Base-by-base conservation (phyloP, 2,113 vertebrate genomes). In the Fukomys damarensis region DNA sequence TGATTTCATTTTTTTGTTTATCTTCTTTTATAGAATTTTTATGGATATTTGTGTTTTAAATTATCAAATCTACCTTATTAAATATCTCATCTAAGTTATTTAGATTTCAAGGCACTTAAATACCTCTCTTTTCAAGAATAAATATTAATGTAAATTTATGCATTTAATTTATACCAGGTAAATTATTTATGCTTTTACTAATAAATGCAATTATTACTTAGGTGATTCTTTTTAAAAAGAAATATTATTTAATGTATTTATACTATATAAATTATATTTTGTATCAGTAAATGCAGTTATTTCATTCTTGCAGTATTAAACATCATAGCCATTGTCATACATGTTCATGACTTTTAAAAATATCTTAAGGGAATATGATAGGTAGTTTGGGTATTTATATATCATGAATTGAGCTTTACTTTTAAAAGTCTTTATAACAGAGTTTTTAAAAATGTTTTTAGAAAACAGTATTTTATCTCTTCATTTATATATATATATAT, bases 1-100 rank as follows among this genome's bases (percentile, higher is more conserved):
- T 99, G 94, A 56, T 54, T 89, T 12, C 72, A n/a, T 92, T 86
- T 17, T 95, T 83, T 90, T 89, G 8, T 89, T 96, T 89, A 54
- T 49, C 16, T 0, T 94, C 2, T 46, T 61, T 86, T 72, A 35
- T 16, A 65, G 12, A 87, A 46, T 68, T 93, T 86, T 93, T 86
- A 52, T 80, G n/a, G 28, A 24, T 93, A 85, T 17, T 43, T 92
- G 5, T 80, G 26, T 93, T 93, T 92, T 96, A 83, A 89, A 26
- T 94, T 90, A 91, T 81, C 14, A 94, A 58, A 79, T 88, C 4
- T n/a, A 11, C 61, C 20, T 46, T 95, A 2, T 86, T 94, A 94
- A 72, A 63, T 89, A 89, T 66, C 16, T 86, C 5, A 38, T 70
- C 26, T 91, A 43, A 13, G 6, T 28, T 92, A 63, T 72, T 63